Evolutionary conservation across 2,797 vertebrate species (phyloP).

Genomic region (Paguma larvata): DNA sequence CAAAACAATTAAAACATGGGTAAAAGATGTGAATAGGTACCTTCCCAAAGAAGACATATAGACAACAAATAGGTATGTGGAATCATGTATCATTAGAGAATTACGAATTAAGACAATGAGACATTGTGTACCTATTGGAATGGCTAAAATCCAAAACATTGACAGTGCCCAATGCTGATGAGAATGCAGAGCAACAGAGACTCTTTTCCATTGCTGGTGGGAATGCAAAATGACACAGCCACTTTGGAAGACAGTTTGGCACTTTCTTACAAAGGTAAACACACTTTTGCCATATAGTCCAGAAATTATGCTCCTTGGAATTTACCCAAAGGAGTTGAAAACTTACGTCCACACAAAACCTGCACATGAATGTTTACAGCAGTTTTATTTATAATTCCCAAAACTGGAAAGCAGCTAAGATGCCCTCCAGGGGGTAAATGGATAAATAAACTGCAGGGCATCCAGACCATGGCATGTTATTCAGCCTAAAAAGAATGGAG

Average conservation of each 20-base stretch:
- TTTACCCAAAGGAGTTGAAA: neutral
- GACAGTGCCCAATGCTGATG: neutral
- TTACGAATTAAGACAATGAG: neutral
- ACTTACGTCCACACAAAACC: neutral
- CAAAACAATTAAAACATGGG: neutral
- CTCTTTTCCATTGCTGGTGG: neutral
- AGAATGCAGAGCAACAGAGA: neutral
- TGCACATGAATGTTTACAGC: neutral
- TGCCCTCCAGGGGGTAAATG: neutral
- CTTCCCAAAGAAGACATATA: neutral
- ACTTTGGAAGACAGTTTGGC: neutral
- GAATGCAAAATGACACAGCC: neutral
- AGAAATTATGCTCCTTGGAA: neutral
- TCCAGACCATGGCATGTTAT: neutral
- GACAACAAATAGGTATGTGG: neutral
- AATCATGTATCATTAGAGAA: neutral
- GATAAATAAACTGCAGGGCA: neutral
- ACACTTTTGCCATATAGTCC: neutral
- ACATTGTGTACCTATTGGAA: neutral
- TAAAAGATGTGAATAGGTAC: neutral
- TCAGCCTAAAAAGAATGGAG: neutral
- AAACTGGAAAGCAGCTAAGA: neutral
- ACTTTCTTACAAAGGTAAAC: neutral
- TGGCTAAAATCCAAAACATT: neutral
- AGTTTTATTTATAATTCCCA: neutral